Evolutionary conservation across 2,797 vertebrate species (phyloP).

Genomic region (Gallirallus australis): DNA sequence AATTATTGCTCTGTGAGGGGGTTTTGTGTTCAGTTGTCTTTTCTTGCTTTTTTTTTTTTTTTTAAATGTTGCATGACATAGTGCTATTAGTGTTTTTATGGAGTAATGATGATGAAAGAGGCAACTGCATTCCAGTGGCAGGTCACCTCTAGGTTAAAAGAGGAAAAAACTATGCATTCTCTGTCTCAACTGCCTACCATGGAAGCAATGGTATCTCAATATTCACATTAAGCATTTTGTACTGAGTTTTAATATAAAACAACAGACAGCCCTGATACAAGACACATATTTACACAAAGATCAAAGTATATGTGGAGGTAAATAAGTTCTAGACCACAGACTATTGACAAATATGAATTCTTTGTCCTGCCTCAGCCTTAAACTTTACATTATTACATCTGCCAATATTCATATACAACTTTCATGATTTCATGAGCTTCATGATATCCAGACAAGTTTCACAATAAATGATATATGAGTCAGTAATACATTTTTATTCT

Average conservation of each 20-base stretch:
- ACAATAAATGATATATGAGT: background rate
- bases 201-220: background rate
- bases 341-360: background rate
- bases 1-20: background rate
- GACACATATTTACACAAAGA: background rate
- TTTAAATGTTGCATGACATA: background rate
- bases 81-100: background rate
- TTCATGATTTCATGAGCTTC: background rate
- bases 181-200: background rate
- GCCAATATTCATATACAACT: background rate
- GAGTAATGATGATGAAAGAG: background rate
- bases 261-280: background rate
- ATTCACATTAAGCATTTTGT: background rate
- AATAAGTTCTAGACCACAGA: accelerated
- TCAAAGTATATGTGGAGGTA: background rate
- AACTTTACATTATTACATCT: background rate
- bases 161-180: background rate
- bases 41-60: background rate
- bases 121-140: conserved; percentile 29
- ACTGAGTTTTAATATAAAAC: background rate
- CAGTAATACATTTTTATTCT: background rate
- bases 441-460: background rate
- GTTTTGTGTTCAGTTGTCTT: background rate
- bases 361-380: background rate
- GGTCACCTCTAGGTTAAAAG: conserved; percentile 28